Evolutionary conservation across 1,140 invertebrate species (phyloP), one percentile per base, ranked within the genome.

Genomic region (Ceratina calcarata): DNA sequence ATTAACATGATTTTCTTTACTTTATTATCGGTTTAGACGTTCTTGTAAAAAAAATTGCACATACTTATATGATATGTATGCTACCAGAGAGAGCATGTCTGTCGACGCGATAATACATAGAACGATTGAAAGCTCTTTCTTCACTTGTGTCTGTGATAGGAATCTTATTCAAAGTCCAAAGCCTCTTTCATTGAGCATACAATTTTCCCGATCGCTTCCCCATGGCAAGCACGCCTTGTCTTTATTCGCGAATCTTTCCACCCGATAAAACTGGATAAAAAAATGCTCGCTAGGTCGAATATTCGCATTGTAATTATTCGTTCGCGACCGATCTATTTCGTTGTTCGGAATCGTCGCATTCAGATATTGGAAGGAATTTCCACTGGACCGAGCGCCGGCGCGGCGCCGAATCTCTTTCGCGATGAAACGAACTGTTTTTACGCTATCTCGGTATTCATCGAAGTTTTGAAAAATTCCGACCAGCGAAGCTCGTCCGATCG

Each of bases 281-380:
- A 51, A 45, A 45, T 10, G 3, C 15, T 18, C 66, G 65, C 0
- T 49, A 12, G 32, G n/a, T 49, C n/a, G 37, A 49, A 66, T 66
- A 66, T 45, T 45, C 66, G 66, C 45, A 24, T 22, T 69, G 67
- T 65, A 83, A 84, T 83, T 84, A 70, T 83, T 74, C 62, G 60
- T 84, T 58, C 53, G 18, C 51, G 12, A 6, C 10, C 20, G 15
- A 20, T 4, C 22, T 37, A 53, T 27, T 22, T 27, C 4, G 3
- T 58, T 10, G 27, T 18, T 55, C n/a, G 10, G 27, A 32, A 32
- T 32, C 27, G 37, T 45, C 37, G 37, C 37, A 45, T 45, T 45
- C 37, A 45, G 37, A 45, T 45, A 45, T 45, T 45, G 37, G 37
- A 16, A 8, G 10, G 51, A 58, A 67, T 27, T 45, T 55, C 32